phyloP scores from a whole-genome alignment of 2,888 invertebrate genomes.

The Drosophila pegasa region DNA sequence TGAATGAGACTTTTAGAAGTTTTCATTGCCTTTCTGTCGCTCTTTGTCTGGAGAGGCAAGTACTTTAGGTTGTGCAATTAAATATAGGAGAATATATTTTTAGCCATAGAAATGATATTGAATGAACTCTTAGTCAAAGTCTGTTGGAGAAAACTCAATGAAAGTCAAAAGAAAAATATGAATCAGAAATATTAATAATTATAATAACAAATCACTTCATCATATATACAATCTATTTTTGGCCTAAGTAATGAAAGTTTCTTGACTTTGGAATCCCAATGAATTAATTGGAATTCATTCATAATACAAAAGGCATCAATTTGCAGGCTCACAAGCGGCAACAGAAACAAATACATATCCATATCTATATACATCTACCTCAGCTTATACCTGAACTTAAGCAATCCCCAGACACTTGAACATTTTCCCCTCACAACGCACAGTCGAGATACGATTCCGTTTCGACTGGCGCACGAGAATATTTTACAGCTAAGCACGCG shows the following conservation, averaged over 20 bases:
- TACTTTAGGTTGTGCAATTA: not conserved
- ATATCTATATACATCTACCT: not conserved
- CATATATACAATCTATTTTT: not conserved
- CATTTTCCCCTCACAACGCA: conserved; percentile 4
- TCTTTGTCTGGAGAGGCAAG: not conserved
- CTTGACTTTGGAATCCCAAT: not conserved
- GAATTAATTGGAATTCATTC: not conserved
- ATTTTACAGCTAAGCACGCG: conserved; percentile 15
- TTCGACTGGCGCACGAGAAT: not conserved
- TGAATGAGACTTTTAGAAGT: not conserved
- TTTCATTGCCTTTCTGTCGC: too few relatives aligned
- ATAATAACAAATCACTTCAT: too few relatives aligned
- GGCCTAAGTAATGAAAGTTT: not conserved
- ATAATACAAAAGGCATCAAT: not conserved
- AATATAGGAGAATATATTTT: not conserved
- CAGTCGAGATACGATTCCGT: not conserved
- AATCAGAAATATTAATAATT: not conserved
- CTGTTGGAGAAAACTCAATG: not conserved
- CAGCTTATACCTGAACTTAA: conserved; percentile 2
- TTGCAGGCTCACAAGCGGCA: not conserved
- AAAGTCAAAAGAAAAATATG: not conserved
- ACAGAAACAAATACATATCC: not conserved
- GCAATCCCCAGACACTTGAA: conserved; percentile 3
- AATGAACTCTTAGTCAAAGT: not conserved
- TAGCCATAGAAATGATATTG: not conserved